Evolutionary conservation across 2,113 vertebrate genomes (phyloP).

Genomic region (Dissostichus mawsoni): DNA sequence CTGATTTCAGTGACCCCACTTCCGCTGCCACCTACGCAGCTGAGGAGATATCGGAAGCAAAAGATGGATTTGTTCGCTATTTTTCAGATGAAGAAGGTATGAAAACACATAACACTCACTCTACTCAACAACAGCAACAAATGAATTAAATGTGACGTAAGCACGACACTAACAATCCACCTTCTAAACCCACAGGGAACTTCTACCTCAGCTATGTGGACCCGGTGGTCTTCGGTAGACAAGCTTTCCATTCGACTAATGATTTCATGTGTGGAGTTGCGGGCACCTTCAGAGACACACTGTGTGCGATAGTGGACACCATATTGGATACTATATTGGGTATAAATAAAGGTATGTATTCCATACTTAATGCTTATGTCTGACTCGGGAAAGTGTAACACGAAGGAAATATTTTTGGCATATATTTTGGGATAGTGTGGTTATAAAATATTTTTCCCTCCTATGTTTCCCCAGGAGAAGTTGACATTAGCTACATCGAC

Average conservation of each 20-base stretch:
- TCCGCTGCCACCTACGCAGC: slow-evolving; percentile 63
- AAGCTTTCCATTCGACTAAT: slow-evolving; percentile 68
- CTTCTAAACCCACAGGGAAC: slow-evolving; percentile 59
- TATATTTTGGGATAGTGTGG: neutral
- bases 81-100: slow-evolving; percentile 79
- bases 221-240: slow-evolving; percentile 72
- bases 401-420: too few relatives aligned
- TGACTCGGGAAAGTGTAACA: neutral
- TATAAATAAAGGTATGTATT: slow-evolving; percentile 65
- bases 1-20: slow-evolving; percentile 76
- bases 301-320: slow-evolving; percentile 56
- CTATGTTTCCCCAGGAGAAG: slow-evolving; percentile 57
- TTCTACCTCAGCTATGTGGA: slow-evolving; percentile 79
- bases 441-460: neutral
- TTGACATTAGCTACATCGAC: slow-evolving; percentile 68
- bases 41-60: slow-evolving; percentile 72
- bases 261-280: slow-evolving; percentile 50
- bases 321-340: slow-evolving; percentile 31
- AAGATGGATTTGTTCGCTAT: slow-evolving; percentile 72
- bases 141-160: neutral
- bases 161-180: neutral
- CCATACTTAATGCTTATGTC: neutral
- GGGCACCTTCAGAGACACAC: slow-evolving; percentile 42
- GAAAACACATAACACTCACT: neutral
- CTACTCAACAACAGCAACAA: neutral